A percentile compares a stretch with the other conserved stretches of the same genome.
Conservation (phyloP, 2,113 vertebrate genomes). For the Corythaeola cristata region DNA sequence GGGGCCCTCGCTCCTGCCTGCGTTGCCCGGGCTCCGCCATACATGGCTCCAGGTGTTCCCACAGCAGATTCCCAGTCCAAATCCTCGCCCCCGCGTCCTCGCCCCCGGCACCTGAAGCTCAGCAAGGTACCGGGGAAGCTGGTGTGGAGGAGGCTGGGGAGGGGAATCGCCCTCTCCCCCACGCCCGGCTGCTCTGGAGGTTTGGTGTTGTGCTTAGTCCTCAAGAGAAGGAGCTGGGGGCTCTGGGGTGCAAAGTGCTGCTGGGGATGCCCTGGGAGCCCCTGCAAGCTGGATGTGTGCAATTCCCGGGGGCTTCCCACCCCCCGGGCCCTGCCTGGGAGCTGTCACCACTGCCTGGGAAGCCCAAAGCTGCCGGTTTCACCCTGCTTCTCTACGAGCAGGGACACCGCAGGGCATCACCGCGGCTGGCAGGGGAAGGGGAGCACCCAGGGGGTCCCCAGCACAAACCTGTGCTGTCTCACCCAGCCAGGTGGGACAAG, state of each 20-base stretch:
- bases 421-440: too few species aligned
- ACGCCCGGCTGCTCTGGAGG: neutral
- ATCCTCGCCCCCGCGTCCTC: neutral
- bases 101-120: neutral
- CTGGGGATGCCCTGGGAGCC: accelerated
- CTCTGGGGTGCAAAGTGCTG: neutral
- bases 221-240: neutral
- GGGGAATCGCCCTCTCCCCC: accelerated
- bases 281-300: neutral
- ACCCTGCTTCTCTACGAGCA: accelerated
- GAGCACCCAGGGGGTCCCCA: neutral
- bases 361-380: neutral
- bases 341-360: neutral
- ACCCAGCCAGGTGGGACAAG: neutral
- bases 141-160: neutral
- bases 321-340: too few species aligned
- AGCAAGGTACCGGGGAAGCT: neutral
- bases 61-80: neutral
- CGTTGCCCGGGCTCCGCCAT: conserved; percentile 43
- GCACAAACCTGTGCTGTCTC: neutral
- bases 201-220: neutral
- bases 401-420: neutral
- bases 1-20: neutral
- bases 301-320: neutral
- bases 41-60: conserved; percentile 52